Base-by-base conservation (phyloP, 2,888 invertebrate species). In the Ecliptopera silaceata region DNA sequence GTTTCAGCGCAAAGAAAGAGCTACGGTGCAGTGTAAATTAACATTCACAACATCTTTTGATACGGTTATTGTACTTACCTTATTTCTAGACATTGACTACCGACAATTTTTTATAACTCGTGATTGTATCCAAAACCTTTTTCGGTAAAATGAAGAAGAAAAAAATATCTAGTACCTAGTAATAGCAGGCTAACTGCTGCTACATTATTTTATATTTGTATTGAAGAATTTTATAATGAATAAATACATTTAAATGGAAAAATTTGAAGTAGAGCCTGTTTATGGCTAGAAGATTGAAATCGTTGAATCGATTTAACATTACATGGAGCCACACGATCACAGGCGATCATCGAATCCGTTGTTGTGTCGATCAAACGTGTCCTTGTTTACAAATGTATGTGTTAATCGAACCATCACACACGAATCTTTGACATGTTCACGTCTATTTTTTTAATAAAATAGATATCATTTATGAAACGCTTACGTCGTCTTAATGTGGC, bases 161-260 rank as follows among this genome's bases (percentile, higher is more conserved):
- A 50, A 36, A 36, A 39, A 43, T 44, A 29, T 41, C n/a, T 44
- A 50, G 34, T 31, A 38, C 36, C 36, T 22, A 36, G 42, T 22
- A 59, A 67, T 59, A 62, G 66, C 68, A 56, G 66, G 56, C 66
- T 68, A 61, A 64, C 66, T 70, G 69, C 66, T 64, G 20, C 31
- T 22, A 58, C 47, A 59, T 41, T 36, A 51, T 54, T 70, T 73
- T 71, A 69, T 72, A 72, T 79, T 82, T 84, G 79, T 85, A 85
- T 80, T 82, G 81, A 80, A 79, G 72, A 77, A 80, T 84, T 85
- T 80, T 86, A 81, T 84, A n/a, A 86, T 81, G 84, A 88, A 84
- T 88, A 89, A 86, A 86, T 78, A 79, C 68, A 70, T 79, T 83
- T 84, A 80, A 84, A 86, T 80, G 81, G n/a, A 87, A 82, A 82